Base-by-base conservation (phyloP, 2,888 invertebrate genomes). In the Zele albiditarsus region DNA sequence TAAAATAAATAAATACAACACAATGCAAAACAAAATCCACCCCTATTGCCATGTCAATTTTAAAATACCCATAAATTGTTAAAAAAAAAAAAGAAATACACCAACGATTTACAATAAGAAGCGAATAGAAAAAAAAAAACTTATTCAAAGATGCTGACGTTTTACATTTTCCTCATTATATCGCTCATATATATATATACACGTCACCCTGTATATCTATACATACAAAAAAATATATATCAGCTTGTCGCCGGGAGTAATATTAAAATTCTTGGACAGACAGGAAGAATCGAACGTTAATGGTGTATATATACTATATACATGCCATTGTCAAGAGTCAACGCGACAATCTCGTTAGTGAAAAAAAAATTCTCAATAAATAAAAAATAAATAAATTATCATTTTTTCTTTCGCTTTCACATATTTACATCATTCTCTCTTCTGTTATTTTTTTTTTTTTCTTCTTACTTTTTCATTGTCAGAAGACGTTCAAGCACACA, bases 231-330 rank as follows among this genome's bases (percentile, higher is more conserved):
- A 12, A 57, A 57, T 16, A 28, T 6, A 63, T 33, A 27, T 38
- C 33, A 53, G 2, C 23, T 63, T 63, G 62, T 73, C 42, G 58
- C 27, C 60, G 12, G 16, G 31, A 67, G 73, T 60, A 23, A 73
- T 67, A 73, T 73, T 73, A 68, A 67, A 68, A 67, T 66, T 66
- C 66, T 58, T 58, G 73, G 73, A 73, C 66, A 67, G 60, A 67
- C 31, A 25, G 53, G 67, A 73, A 46, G 46, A 73, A 73, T 73
- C 60, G 73, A 73, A 73, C 67, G 63, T 20, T 73, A 67, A 73
- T 73, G 73, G 67, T 63, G 49, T 62, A 71, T 31, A 16, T n/a
- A n/a, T 20, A 14, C 31, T 62, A 12, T 58, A n/a, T 62, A 31
- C n/a, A 62, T n/a, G 20, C 33, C 12, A 63, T 63, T 63, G 53